Evolutionary conservation across 2,113 vertebrate genomes (phyloP).

Genomic region (Oryzias javanicus): DNA sequence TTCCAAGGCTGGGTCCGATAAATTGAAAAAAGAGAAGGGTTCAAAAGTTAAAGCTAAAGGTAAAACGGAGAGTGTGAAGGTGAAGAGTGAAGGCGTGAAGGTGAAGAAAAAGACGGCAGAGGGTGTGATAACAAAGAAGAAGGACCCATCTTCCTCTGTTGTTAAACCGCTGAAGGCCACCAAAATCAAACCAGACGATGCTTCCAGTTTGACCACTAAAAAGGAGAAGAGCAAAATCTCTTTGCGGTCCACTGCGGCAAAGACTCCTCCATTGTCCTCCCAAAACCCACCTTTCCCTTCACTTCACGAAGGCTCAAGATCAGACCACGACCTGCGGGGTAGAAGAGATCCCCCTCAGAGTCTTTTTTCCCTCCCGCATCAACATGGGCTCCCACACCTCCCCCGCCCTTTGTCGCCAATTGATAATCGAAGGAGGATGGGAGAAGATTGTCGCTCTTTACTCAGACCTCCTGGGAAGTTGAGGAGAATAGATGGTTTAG

Average conservation of each 20-base stretch:
- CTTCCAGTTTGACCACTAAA: slow-evolving; percentile 43
- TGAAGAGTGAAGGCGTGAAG: slow-evolving; percentile 81
- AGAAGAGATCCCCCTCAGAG: slow-evolving; percentile 53
- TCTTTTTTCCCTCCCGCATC: slow-evolving; percentile 34
- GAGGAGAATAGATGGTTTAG: slow-evolving; percentile 52
- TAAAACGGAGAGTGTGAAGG: slow-evolving; percentile 81
- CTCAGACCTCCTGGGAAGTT: slow-evolving; percentile 64
- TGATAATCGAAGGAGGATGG: slow-evolving; percentile 55
- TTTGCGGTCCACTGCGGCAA: slow-evolving; percentile 30
- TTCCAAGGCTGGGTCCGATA: slow-evolving; percentile 53
- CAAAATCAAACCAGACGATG: slow-evolving; percentile 57
- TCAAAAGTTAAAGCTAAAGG: slow-evolving; percentile 58
- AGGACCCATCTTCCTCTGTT: slow-evolving; percentile 71
- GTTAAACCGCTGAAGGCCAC: slow-evolving; percentile 59
- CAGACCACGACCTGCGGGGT: slow-evolving; percentile 41
- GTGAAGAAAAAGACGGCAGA: slow-evolving; percentile 82
- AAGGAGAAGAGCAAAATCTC: slow-evolving; percentile 63
- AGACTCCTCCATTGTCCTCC: slow-evolving; percentile 52
- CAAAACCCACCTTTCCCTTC: slow-evolving; percentile 41
- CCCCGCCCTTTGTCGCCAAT: slow-evolving; percentile 39
- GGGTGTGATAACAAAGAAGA: slow-evolving; percentile 77
- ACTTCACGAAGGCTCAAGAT: slow-evolving; percentile 44
- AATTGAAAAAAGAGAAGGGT: slow-evolving; percentile 55
- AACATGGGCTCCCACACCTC: slow-evolving; percentile 22
- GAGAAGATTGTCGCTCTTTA: slow-evolving; percentile 54